These are phyloP conservation scores for Telmatochromis bifrenatus DNA, from an alignment of 2,113 vertebrate genomes.

Conservation along the genomic window DNA sequence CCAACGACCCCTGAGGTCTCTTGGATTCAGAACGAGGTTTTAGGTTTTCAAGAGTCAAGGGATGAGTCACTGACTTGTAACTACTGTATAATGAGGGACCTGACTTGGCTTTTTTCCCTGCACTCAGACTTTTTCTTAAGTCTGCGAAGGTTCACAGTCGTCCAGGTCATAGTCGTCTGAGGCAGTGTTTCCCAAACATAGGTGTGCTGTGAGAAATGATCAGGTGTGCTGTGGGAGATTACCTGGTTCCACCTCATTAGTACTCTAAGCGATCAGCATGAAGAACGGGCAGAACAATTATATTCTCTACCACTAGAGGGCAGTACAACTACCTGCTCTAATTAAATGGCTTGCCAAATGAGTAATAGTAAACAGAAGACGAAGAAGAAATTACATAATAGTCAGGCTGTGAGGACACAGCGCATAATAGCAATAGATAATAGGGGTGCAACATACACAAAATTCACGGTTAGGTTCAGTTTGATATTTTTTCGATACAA, in stretches of 20 bases:
- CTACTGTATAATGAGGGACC: not conserved
- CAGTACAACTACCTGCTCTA: not conserved
- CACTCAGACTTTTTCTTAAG: not conserved
- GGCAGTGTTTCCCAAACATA: not conserved
- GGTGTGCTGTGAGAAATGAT: not conserved
- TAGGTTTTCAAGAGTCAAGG: not conserved
- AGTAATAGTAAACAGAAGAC: not conserved
- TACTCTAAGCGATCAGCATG: rapidly evolving
- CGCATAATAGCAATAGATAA: rapidly evolving
- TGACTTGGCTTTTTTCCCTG: not conserved
- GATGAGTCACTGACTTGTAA: not conserved
- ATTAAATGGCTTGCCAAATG: not conserved
- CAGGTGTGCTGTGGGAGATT: not conserved
- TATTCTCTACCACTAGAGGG: not conserved
- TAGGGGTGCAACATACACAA: not conserved
- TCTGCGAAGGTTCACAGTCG: not conserved
- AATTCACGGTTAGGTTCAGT: rapidly evolving
- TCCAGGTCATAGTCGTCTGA: not conserved
- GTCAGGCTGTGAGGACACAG: rapidly evolving
- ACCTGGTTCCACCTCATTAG: not conserved
- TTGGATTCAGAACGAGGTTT: not conserved
- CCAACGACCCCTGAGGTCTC: not conserved
- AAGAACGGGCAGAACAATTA: not conserved
- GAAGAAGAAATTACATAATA: not conserved
- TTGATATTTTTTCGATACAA: not conserved